Base-by-base conservation (phyloP, 2,888 invertebrate genomes). In the Oeneis ivallda region DNA sequence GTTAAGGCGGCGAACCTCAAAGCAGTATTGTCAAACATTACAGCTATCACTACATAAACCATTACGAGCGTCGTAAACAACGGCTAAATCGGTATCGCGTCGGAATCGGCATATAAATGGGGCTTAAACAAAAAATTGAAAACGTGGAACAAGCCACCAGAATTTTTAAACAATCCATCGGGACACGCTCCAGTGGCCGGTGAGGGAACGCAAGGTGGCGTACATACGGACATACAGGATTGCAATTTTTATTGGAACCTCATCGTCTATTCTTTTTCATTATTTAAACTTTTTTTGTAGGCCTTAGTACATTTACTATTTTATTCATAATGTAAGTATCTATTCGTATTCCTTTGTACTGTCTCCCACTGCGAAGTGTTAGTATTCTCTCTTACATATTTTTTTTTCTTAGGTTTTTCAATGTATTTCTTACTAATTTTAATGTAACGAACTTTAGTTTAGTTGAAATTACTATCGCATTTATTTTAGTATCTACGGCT, bases 121-220 rank as follows among this genome's bases (percentile, higher is more conserved):
- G 72, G 72, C 71, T 71, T 70, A 69, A 73, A 72, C 72, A 74
- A 73, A 75, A 72, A 74, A 75, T 74, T 72, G 75, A 74, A 75
- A 80, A 75, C 72, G 72, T 73, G 63, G 68, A 71, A 75, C 75
- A 74, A 74, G 72, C 72, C 72, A 72, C 71, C 71, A 74, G 77
- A 78, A 79, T 78, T 78, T 81, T 79, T 75, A 77, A 81, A 82
- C 75, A 79, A 74, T 73, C 72, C 73, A 43, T 15, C 61, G 73
- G 74, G 80, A 71, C 72, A 72, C 74, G 81, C 77, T 77, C 77
- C 75, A 79, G 79, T 69, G 74, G 76, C 59, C 69, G 60, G 59
- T 59, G 67, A 69, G 73, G 74, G 73, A 69, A 70, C 69, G 60
- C 56, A 50, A 50, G 62, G 52, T 58, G 26, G 7, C 64, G 26